Conservation (phyloP, 1,140 invertebrate species). For the Bombus confusus region DNA sequence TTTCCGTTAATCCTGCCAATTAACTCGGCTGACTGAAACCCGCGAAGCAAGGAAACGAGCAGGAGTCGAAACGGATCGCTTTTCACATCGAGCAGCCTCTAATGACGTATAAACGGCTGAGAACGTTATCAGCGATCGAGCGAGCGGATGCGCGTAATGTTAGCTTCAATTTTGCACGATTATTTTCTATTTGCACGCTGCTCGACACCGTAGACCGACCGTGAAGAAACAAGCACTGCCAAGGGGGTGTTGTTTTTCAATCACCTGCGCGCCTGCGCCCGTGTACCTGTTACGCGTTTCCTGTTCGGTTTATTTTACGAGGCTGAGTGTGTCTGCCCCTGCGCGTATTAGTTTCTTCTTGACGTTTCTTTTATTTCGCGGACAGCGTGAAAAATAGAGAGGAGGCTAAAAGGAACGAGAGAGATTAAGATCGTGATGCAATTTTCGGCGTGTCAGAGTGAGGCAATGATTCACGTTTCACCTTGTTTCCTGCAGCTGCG, state of each 20-base stretch:
- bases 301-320: not conserved
- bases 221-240: not conserved
- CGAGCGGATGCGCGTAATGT: not conserved
- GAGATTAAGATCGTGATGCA: not conserved
- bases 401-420: not conserved
- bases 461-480: slow-evolving; percentile 18
- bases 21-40: not conserved
- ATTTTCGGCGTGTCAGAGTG: not conserved
- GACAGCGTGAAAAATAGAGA: not conserved
- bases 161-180: not conserved
- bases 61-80: too few species aligned
- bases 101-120: not conserved
- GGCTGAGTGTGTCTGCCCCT: not conserved
- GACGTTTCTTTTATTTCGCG: slow-evolving; percentile 21
- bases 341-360: not conserved
- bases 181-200: not conserved
- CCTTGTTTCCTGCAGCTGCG: slow-evolving; percentile 12
- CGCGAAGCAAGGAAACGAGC: too few species aligned
- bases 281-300: slow-evolving; percentile 23
- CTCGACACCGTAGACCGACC: not conserved
- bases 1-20: not conserved
- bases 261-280: slow-evolving; percentile 56
- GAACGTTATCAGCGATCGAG: not conserved
- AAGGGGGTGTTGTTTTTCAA: slow-evolving; percentile 51
- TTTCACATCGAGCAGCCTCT: not conserved